Evolutionary conservation across 2,888 invertebrate genomes (phyloP).

Genomic region (Acanthosepion esculentum): DNA sequence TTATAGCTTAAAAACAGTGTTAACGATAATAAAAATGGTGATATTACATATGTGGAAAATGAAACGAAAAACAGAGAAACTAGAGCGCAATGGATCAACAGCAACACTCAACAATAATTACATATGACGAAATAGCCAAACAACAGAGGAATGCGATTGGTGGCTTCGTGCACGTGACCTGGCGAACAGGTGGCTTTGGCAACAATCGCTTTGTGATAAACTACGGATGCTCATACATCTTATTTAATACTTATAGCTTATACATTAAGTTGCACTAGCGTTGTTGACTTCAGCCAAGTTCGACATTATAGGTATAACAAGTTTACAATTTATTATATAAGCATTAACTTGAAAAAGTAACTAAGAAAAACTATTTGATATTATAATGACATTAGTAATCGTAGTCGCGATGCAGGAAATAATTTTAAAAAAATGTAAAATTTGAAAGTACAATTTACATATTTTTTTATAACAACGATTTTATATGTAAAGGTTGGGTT

Average conservation of each 20-base stretch:
- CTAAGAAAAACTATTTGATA: no score
- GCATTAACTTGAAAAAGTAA: no score
- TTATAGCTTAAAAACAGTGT: not conserved
- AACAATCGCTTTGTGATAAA: not conserved
- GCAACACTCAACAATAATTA: not conserved
- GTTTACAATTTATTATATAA: no score
- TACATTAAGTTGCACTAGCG: not conserved
- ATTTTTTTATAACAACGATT: no score
- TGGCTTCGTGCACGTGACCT: conserved; percentile 1
- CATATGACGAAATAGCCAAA: not conserved
- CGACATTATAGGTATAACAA: no score
- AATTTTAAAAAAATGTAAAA: no score
- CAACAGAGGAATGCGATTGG: conserved; percentile 25
- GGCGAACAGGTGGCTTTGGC: conserved; percentile 41
- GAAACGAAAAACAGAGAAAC: not conserved
- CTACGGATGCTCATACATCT: not conserved
- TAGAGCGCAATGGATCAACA: not conserved
- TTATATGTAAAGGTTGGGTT: no score
- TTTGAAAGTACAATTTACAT: no score
- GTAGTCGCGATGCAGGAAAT: no score
- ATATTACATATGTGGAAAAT: not conserved
- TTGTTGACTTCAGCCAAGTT: not conserved
- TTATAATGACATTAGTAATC: no score
- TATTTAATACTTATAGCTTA: not conserved
- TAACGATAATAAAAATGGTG: not conserved